Evolutionary conservation across 2,113 vertebrate species (phyloP).

Genomic region (Rhodinocichla rosea): DNA sequence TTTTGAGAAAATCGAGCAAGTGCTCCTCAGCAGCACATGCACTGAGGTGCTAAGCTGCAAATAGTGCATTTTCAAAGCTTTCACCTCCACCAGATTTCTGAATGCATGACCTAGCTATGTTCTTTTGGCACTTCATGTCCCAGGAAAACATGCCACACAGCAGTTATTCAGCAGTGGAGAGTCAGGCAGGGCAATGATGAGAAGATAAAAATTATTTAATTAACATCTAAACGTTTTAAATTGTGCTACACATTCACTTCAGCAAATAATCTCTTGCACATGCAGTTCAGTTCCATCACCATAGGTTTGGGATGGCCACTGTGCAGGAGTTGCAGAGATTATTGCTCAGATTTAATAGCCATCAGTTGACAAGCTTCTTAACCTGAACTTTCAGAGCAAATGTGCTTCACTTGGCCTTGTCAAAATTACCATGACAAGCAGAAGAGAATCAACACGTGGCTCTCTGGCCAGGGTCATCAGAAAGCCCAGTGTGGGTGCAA

Average conservation of each 20-base stretch:
- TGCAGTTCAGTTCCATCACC: neutral
- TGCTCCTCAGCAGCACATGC: neutral
- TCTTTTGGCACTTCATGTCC: neutral
- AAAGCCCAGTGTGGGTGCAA: neutral
- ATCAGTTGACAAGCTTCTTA: neutral
- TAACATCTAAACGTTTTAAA: neutral
- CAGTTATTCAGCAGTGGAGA: neutral
- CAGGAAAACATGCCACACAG: neutral
- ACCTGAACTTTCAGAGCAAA: neutral
- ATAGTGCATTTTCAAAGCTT: neutral
- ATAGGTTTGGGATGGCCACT: neutral
- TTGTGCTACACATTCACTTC: neutral
- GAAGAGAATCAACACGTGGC: neutral
- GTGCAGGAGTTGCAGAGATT: neutral
- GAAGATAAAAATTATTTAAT: neutral
- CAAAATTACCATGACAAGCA: neutral
- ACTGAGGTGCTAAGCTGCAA: neutral
- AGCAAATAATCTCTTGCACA: neutral
- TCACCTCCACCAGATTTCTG: neutral
- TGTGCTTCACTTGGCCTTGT: neutral
- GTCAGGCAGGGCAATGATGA: neutral
- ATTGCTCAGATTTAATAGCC: neutral
- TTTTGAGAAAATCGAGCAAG: neutral
- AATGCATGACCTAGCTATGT: neutral
- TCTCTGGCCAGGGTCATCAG: neutral